phyloP scores from a whole-genome alignment of 2,113 vertebrate species.

The Phaethornis superciliosus region DNA sequence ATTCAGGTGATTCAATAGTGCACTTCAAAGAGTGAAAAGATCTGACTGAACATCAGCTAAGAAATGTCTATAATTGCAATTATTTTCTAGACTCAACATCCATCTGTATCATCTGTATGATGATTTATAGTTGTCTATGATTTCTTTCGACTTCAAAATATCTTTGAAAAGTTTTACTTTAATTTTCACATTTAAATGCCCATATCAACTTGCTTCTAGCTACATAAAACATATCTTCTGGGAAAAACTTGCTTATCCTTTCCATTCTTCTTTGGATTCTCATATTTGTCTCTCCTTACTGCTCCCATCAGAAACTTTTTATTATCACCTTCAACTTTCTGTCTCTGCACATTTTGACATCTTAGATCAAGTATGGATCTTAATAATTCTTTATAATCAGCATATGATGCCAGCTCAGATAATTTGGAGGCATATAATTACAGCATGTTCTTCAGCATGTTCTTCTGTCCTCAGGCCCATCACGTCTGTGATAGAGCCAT shows the following conservation, averaged over 20 bases:
- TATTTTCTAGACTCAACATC: background rate
- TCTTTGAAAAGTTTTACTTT: background rate
- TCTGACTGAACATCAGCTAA: background rate
- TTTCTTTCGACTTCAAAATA: background rate
- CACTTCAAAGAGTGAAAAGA: background rate
- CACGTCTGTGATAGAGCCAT: background rate
- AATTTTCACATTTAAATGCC: background rate
- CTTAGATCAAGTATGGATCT: background rate
- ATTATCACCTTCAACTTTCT: background rate
- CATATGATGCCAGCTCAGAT: background rate
- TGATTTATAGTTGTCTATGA: background rate
- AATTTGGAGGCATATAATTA: background rate
- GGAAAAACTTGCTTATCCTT: background rate
- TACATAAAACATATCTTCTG: background rate
- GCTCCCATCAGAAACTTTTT: background rate
- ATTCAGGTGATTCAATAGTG: background rate
- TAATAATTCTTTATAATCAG: background rate
- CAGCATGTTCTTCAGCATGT: background rate
- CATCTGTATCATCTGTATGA: background rate
- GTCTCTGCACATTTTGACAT: background rate
- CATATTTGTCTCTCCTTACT: background rate
- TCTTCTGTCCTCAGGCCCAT: background rate
- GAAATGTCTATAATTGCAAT: background rate
- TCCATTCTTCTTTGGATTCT: background rate
- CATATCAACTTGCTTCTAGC: background rate